Percentiles rank a stretch among this genome's conserved stretches.
These are phyloP conservation scores for Gymnobelideus leadbeateri DNA, from an alignment of 2,113 vertebrate species.

Conservation along the genomic window DNA sequence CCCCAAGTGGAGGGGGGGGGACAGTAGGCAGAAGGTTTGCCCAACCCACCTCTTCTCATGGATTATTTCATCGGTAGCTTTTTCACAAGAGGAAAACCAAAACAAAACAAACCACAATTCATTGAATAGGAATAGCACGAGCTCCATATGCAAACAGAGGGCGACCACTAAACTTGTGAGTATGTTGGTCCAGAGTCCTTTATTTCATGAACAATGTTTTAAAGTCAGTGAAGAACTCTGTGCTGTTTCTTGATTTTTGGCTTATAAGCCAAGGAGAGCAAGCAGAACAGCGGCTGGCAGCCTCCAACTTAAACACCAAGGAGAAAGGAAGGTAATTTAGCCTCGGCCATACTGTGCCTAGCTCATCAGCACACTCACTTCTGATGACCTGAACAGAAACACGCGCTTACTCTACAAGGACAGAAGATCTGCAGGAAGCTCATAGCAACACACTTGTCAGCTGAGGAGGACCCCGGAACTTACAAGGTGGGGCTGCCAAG, in stretches of 20 bases:
- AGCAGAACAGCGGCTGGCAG: constrained; percentile 75
- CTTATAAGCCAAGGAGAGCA: constrained; percentile 79
- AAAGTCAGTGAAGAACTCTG: constrained; percentile 73
- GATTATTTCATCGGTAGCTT: constrained; percentile 53
- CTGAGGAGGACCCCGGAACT: constrained; percentile 75
- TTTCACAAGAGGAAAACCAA: constrained; percentile 53
- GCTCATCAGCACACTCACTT: constrained; percentile 79
- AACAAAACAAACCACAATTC: constrained; percentile 60
- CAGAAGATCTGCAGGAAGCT: constrained; percentile 73
- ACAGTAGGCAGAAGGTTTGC: constrained; percentile 32
- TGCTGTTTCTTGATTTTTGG: constrained; percentile 66
- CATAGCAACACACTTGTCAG: constrained; percentile 77
- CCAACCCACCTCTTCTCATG: constrained; percentile 51
- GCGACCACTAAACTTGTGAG: constrained; percentile 80
- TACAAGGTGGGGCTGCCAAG: constrained; percentile 73
- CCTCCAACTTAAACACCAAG: constrained; percentile 71
- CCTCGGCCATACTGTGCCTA: constrained; percentile 67
- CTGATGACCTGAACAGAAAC: constrained; percentile 78
- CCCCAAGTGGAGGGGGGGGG: constrained; percentile 44
- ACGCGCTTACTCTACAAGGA: constrained; percentile 82
- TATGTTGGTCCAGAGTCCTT: constrained; percentile 79
- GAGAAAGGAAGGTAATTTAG: constrained; percentile 72
- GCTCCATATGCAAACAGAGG: constrained; percentile 80
- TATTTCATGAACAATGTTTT: constrained; percentile 81
- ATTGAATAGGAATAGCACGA: constrained; percentile 70